Evolutionary conservation across 2,113 vertebrate genomes (phyloP).

Genomic region (Misgurnus mizolepis): DNA sequence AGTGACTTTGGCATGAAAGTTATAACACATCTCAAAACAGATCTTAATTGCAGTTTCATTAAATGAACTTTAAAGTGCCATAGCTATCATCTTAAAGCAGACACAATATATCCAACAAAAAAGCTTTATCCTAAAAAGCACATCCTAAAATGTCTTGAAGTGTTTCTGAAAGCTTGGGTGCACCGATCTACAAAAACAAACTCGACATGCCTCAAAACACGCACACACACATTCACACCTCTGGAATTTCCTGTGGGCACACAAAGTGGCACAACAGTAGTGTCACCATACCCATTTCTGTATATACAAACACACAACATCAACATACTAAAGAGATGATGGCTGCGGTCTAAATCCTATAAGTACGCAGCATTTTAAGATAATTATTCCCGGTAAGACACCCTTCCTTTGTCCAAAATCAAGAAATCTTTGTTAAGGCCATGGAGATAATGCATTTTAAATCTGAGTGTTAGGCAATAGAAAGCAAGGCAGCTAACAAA

Average conservation of each 20-base stretch:
- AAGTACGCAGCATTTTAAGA: too few relatives aligned
- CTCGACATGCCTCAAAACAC: conserved; percentile 44
- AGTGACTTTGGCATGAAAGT: conserved; percentile 67
- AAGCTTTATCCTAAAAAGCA: not conserved
- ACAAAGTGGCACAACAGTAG: conserved; percentile 52
- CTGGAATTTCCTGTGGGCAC: conserved; percentile 75
- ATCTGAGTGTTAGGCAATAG: too few relatives aligned
- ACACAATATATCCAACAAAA: conserved; percentile 33
- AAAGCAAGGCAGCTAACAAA: too few relatives aligned
- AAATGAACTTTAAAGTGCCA: conserved; percentile 18
- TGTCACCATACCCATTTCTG: conserved; percentile 29
- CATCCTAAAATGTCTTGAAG: not conserved
- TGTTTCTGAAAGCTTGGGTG: not conserved
- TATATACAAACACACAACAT: conserved; percentile 25
- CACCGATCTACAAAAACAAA: not conserved
- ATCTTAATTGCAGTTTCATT: conserved; percentile 31
- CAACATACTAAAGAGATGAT: conserved; percentile 33
- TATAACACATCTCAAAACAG: conserved; percentile 58
- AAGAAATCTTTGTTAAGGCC: too few relatives aligned
- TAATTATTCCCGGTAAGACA: too few relatives aligned
- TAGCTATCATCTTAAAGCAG: conserved; percentile 47
- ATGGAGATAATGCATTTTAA: too few relatives aligned
- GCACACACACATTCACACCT: conserved; percentile 49
- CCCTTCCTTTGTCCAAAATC: too few relatives aligned
- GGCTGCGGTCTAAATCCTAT: conserved; percentile 30